A percentile compares a stretch with the other conserved stretches of the same genome.
Conservation (phyloP, 2,888 invertebrate genomes). For the Hyles lineata region DNA sequence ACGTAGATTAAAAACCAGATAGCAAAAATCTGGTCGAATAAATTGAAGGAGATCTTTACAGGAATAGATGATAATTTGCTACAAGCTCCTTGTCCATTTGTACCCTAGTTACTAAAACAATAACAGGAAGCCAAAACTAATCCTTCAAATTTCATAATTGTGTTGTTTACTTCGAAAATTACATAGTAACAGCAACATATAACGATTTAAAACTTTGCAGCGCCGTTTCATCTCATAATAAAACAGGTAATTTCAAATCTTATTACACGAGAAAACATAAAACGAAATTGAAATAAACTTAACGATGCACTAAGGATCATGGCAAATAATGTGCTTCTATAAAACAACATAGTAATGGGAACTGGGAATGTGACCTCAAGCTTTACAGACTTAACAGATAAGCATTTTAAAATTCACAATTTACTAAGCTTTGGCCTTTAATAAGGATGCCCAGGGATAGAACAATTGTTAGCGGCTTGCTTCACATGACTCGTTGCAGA, state of each 20-base stretch:
- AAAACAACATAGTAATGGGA: constrained; percentile 37
- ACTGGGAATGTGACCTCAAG: constrained; percentile 20
- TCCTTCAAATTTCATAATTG: background rate
- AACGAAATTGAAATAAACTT: constrained; percentile 35
- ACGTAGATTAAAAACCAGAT: no score
- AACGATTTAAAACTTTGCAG: constrained; percentile 25
- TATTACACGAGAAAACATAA: constrained; percentile 33
- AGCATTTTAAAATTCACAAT: background rate
- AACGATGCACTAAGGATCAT: constrained; percentile 34
- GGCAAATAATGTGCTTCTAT: constrained; percentile 40
- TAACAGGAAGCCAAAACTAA: no score
- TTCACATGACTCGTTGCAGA: no score
- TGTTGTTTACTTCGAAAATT: background rate
- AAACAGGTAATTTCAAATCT: constrained; percentile 27
- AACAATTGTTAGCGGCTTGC: no score
- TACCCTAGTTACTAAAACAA: no score
- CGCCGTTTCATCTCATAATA: constrained; percentile 23
- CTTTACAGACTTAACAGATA: background rate
- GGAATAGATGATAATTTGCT: no score
- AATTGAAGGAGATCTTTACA: no score
- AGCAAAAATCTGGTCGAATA: no score
- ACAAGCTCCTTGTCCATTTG: no score
- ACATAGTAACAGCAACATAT: constrained; percentile 8
- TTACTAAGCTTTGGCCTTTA: background rate
- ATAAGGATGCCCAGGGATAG: no score